Evolutionary conservation across 1,140 invertebrate genomes (phyloP).

Genomic region (Cryptotermes secundus): DNA sequence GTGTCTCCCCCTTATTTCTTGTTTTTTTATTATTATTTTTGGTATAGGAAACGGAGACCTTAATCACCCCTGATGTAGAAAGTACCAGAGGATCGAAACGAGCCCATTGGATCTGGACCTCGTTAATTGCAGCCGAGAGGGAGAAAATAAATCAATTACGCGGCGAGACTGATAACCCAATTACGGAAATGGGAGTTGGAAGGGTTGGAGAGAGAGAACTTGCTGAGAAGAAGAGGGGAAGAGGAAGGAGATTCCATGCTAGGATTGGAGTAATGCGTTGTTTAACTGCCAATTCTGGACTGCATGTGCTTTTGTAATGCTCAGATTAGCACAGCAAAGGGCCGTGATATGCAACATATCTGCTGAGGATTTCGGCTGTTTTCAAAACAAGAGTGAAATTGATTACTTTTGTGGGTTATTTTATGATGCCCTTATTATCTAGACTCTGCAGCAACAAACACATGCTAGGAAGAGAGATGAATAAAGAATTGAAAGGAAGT

Average conservation of each 20-base stretch:
- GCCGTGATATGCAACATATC: too few species aligned
- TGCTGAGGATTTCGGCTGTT: too few species aligned
- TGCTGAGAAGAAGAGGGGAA: not conserved
- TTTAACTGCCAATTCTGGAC: not conserved
- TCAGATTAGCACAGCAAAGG: too few species aligned
- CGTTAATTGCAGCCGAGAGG: conserved; percentile 40
- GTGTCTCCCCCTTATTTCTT: too few species aligned
- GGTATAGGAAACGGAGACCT: not conserved
- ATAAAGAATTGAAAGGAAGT: too few species aligned
- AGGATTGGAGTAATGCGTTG: not conserved
- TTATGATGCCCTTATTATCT: too few species aligned
- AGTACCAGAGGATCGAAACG: not conserved
- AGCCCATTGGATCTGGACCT: conserved; percentile 30
- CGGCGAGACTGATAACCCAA: conserved; percentile 42
- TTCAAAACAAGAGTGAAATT: too few species aligned
- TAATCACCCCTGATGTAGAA: not conserved
- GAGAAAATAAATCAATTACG: conserved; percentile 43
- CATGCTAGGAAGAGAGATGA: too few species aligned
- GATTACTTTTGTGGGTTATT: too few species aligned
- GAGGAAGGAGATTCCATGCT: not conserved
- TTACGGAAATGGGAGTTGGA: conserved; percentile 39
- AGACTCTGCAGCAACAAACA: too few species aligned
- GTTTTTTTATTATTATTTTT: too few species aligned
- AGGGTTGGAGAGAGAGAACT: not conserved
- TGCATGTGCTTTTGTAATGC: too few species aligned